Evolutionary conservation across 2,113 vertebrate genomes (phyloP), one percentile per base, ranked within the genome.

Genomic region (Piaya cayana): DNA sequence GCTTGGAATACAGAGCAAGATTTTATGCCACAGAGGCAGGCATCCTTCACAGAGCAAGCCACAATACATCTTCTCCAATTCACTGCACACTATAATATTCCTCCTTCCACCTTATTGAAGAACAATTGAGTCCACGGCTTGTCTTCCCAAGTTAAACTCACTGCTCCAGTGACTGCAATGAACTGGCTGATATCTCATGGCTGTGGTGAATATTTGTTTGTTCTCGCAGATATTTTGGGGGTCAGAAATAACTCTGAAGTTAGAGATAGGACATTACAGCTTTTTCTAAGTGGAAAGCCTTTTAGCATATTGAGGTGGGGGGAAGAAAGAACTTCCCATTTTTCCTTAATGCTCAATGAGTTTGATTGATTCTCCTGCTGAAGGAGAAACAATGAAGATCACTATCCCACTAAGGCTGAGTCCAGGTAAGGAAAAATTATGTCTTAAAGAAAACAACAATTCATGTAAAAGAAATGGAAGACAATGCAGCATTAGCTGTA

Each of bases 1-100:
- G 92, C 80, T 83, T 87, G 65, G 83, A 93, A 90, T n/a, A 76
- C 49, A 90, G 93, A 92, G 74, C 32, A 91, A 78, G 81, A 74
- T 62, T 93, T 91, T 69, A 59, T 85, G 77, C 67, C 63, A 47
- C 1, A 58, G 74, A 84, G 59, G 50, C 70, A 90, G 93, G 80
- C 81, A 96, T 87, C 87, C 76, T 87, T 95, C 88, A 89, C 32
- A 78, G 42, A 85, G 34, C 80, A 91, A 91, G 72, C 37, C 71
- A 94, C 80, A 93, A 22, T 45, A 83, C 19, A 49, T 58, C 88
- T 80, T 87, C 93, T 86, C 72, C 86, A 59, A 52, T 69, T 95
- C 65, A 68, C n/a, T 76, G 64, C 69, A 72, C 50, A 30, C 79
- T 62, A 34, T 43, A 88, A 93, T 88, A 83, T 87, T 86, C 85